Evolutionary conservation across 2,113 vertebrate genomes (phyloP), one percentile per base, ranked within the genome.

Genomic region (Apodemus speciosus): DNA sequence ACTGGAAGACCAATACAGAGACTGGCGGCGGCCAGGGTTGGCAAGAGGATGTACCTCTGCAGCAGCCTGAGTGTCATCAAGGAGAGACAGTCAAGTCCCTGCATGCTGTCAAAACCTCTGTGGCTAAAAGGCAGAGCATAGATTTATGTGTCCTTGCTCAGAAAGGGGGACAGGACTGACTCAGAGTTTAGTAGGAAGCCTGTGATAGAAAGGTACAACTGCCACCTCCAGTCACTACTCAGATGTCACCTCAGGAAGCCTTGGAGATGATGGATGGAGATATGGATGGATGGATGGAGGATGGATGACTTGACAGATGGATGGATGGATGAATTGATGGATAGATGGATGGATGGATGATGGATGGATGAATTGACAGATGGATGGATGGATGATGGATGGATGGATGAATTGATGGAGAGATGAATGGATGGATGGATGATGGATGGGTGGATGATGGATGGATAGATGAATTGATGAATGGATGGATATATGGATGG

Each of bases 11-110:
- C 38, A 0, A 60, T 38, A 60, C 30, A 1, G 38, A 93, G 85
- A 32, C 38, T 32, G 51, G 72, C 72, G 6, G 9, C 0, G 8
- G 51, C 64, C 85, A 49, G 51, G 20, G 56, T 0, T 84, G 75
- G 69, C 62, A 15, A 40, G 25, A 68, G 56, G 9, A 2, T 35
- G 49, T 38, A 14, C 27, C 72, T 80, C 8, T 21, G 60, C 49
- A 49, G 86, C 68, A 14, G 38, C 72, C 40, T 49, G 27, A 3
- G 15, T 0, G 8, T 71, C 72, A 30, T 66, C 81, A 73, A 30
- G 76, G 75, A 83, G 23, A 66, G 60, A 76, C 85, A 90, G 53
- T 23, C 62, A 92, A 83, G 23, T 90, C 46, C 68, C 64, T 49
- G 88, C 43, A 77, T 1, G 16, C 49, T 38, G 14, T 18, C 73